A percentile compares a stretch with the other conserved stretches of the same genome.
phyloP scores from a whole-genome alignment of 2,797 vertebrate genomes.

The Sarcoramphus papa region DNA sequence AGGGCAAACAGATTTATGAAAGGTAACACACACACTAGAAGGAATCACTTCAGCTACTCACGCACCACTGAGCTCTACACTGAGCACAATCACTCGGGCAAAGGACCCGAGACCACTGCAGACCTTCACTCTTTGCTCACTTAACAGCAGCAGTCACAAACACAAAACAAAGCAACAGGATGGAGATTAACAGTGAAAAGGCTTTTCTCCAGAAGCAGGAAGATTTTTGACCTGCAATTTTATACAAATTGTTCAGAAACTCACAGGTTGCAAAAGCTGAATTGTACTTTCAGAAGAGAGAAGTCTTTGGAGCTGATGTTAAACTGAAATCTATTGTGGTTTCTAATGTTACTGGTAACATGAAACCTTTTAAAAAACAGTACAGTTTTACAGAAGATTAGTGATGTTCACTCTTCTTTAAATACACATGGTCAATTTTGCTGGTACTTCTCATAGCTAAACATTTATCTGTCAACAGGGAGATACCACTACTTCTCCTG shows the following conservation, averaged over 20 bases:
- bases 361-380: neutral
- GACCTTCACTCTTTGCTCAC: neutral
- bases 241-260: neutral
- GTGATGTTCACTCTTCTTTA: neutral
- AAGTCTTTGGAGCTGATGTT: neutral
- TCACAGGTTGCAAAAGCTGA: neutral
- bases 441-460: neutral
- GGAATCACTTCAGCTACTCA: neutral
- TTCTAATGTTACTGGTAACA: neutral
- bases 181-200: neutral
- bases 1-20: conserved; percentile 45
- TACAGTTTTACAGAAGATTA: neutral
- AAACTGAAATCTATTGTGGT: neutral
- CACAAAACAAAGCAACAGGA: neutral
- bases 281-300: neutral
- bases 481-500: neutral
- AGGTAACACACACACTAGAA: conserved; percentile 18
- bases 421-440: neutral
- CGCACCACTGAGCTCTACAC: neutral
- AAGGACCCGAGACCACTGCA: neutral
- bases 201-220: neutral
- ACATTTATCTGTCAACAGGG: neutral
- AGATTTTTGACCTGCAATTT: neutral
- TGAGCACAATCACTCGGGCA: neutral
- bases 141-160: neutral